Percentiles rank a stretch among this genome's conserved stretches.
phyloP scores from a whole-genome alignment of 2,888 invertebrate genomes.

The Stenchaetothrips biformis region DNA sequence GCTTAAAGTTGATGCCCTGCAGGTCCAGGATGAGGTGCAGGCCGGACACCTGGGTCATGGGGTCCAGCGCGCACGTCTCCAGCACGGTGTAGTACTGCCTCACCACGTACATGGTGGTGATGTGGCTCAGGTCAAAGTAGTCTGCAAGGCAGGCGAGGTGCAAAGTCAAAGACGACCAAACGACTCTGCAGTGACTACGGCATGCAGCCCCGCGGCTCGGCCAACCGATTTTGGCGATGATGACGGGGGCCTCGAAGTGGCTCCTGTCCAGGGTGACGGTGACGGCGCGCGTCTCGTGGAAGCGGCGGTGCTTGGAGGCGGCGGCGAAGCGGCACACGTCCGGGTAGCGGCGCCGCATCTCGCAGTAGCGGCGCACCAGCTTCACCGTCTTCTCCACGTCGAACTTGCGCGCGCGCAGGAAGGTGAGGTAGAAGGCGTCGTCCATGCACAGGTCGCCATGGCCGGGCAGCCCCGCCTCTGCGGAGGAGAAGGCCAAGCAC shows the following conservation, averaged over 20 bases:
- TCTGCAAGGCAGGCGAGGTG: constrained; percentile 33
- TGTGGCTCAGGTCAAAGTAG: constrained; percentile 36
- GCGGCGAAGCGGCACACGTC: constrained; percentile 12
- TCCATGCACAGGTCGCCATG: constrained; percentile 36
- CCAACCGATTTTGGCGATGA: background rate
- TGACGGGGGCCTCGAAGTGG: constrained; percentile 14
- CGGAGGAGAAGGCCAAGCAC: background rate
- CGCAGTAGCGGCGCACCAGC: constrained; percentile 38
- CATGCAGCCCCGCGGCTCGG: background rate
- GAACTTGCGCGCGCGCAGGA: constrained; percentile 42
- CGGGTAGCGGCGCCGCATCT: constrained; percentile 1
- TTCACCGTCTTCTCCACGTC: constrained; percentile 41
- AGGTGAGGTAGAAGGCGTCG: constrained; percentile 41
- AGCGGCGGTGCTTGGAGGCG: constrained; percentile 20
- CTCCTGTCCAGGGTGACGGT: background rate
- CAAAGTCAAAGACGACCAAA: background rate
- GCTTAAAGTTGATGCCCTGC: constrained; percentile 43
- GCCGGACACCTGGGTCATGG: constrained; percentile 42
- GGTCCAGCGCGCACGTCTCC: constrained; percentile 41
- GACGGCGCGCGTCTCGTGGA: constrained; percentile 11
- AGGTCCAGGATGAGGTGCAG: constrained; percentile 47
- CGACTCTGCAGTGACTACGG: too few relatives aligned
- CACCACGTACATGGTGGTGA: constrained; percentile 43
- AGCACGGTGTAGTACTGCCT: constrained; percentile 36
- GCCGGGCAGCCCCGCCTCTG: background rate